Conservation (phyloP, 37 sponge, comb jelly and placozoan species). For the Cliona cf. orientalis region DNA sequence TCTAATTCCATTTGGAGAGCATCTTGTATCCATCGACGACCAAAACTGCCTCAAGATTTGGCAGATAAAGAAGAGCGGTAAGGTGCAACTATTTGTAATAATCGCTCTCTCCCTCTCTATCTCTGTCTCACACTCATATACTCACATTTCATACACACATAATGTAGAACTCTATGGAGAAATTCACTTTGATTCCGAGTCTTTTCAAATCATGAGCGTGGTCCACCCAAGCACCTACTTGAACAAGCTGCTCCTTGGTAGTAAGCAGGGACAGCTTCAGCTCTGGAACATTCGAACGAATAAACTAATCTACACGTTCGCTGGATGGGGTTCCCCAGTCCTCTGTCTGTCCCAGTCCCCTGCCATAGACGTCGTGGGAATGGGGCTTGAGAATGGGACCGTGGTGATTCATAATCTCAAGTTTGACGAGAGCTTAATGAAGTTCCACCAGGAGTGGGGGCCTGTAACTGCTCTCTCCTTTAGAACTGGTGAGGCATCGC, state of each 20-base stretch:
- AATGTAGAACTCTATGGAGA: conserved; percentile 81
- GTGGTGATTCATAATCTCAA: conserved; percentile 88
- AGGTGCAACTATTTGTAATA: not conserved
- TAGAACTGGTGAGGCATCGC: conserved; percentile 71
- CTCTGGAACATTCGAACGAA: conserved; percentile 93
- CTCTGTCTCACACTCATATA: not conserved
- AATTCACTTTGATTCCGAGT: conserved; percentile 63
- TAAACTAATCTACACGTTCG: conserved; percentile 79
- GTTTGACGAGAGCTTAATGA: conserved; percentile 87
- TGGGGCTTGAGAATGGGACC: conserved; percentile 86
- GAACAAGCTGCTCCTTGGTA: conserved; percentile 94
- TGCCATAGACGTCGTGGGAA: conserved; percentile 85
- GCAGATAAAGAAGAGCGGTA: conserved; percentile 57
- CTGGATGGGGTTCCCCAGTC: conserved; percentile 83
- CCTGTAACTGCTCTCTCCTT: conserved; percentile 87
- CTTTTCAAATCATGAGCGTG: conserved; percentile 69
- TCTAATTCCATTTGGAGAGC: conserved; percentile 85
- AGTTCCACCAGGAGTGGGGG: conserved; percentile 96
- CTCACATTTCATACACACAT: not conserved
- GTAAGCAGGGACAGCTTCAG: conserved; percentile 86
- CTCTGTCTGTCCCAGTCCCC: conserved; percentile 80
- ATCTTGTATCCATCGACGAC: conserved; percentile 86
- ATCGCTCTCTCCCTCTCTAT: not conserved
- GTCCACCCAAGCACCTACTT: conserved; percentile 95
- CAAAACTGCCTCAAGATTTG: conserved; percentile 68